Evolutionary conservation across 2,113 vertebrate genomes (phyloP), one percentile per base, ranked within the genome.

Genomic region (Mormyrus iriodes): DNA sequence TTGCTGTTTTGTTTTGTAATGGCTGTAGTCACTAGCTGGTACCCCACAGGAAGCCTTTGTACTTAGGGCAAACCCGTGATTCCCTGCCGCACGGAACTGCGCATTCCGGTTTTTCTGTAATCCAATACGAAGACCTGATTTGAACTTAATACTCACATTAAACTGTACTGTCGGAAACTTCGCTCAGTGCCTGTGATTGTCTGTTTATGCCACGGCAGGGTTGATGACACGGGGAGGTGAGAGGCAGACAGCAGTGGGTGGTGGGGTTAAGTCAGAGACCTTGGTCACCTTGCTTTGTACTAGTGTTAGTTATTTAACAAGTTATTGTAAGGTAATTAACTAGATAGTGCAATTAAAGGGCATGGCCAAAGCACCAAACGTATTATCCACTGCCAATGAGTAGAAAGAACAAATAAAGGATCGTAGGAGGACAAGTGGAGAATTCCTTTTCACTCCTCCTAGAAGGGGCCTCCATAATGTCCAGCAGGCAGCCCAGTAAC

Each of bases 231-330:
- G 65, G 65, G 65, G 65, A 17, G 8, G 46, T 5, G 4, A n/a
- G 83, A 35, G 24, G 44, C 7, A 24, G 83, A 51, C 83, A 17
- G 83, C 15, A 35, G 27, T 6, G 69, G 15, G 69, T 21, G 44
- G n/a, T 2, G 83, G n/a, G 97, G 90, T 99, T 98, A 90, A 99
- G 95, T 79, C 15, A 1, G 35, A 79, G 73, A 35, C 73, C 35
- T 15, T 5, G 15, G 31, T 76, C 15, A 13, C 4, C 65, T 10
- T 35, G 65, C 61, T 69, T 9, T 35, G 13, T 73, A 35, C 27
- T 69, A 69, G 31, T 17, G 35, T 35, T 39, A 24, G 21, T 84
- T 19, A n/a, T n/a, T 85, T 85, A n/a, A 49, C 46, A 24, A 4
- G 12, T 49, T 46, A 48, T 9, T 85, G 46, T 46, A 39, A 76